phyloP scores from a whole-genome alignment of 1,140 invertebrate genomes.

The Myzus persicae region DNA sequence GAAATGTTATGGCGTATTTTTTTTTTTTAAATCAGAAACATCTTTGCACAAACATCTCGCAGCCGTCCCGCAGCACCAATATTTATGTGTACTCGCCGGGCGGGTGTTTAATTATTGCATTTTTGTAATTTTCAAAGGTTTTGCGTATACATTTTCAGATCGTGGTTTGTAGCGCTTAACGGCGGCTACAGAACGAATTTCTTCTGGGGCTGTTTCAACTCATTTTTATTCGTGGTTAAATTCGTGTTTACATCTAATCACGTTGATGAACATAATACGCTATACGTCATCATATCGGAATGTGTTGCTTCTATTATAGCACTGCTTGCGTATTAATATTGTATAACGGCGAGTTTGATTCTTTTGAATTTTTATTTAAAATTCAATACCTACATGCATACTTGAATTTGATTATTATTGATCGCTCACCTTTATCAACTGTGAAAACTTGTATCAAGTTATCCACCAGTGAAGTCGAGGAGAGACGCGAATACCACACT shows the following conservation, averaged over 20 bases:
- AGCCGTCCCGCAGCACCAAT: too few species aligned
- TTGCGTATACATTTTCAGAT: background rate
- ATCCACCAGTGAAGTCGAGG: background rate
- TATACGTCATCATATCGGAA: background rate
- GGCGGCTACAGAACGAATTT: background rate
- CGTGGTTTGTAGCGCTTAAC: background rate
- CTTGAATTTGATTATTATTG: background rate
- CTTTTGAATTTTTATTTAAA: background rate
- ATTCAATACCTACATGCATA: background rate
- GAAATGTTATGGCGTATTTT: too few species aligned
- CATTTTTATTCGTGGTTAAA: background rate
- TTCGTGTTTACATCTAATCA: background rate
- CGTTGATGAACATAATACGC: too few species aligned
- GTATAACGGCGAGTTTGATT: background rate
- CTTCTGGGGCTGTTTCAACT: background rate
- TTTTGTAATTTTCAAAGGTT: background rate
- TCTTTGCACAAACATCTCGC: too few species aligned
- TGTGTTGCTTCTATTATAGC: background rate
- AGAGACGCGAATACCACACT: too few species aligned
- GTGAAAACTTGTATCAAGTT: background rate
- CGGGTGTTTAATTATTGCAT: background rate
- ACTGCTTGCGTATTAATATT: background rate
- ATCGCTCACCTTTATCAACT: background rate
- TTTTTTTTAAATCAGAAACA: too few species aligned
- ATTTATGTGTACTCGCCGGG: too few species aligned